Evolutionary conservation across 2,888 invertebrate species (phyloP).

Genomic region (Drosophila monieri): DNA sequence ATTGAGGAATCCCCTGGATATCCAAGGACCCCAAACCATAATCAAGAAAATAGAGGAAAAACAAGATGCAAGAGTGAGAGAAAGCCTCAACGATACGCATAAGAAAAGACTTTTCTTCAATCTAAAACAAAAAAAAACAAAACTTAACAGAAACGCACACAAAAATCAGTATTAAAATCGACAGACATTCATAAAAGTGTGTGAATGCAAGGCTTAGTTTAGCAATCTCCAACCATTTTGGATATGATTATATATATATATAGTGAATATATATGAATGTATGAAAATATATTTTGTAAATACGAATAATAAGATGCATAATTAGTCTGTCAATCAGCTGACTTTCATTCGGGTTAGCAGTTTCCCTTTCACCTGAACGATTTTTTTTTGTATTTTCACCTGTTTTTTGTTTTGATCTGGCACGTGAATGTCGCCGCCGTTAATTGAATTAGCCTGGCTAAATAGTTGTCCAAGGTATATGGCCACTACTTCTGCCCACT

Average conservation of each 20-base stretch:
- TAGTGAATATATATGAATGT: constrained; percentile 23
- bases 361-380: constrained; percentile 3
- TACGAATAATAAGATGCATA: constrained; percentile 66
- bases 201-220: constrained; percentile 51
- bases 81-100: constrained; percentile 5
- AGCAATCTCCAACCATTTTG: constrained; percentile 53
- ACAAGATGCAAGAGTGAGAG: constrained; percentile 6
- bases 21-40: not conserved
- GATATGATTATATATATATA: constrained; percentile 20
- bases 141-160: not conserved
- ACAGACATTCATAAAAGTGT: constrained; percentile 35
- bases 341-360: constrained; percentile 51
- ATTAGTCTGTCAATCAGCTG: constrained; percentile 73
- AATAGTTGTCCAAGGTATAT: constrained; percentile 69
- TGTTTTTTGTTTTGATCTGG: constrained; percentile 16
- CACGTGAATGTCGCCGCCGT: constrained; percentile 64
- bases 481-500: constrained; percentile 36
- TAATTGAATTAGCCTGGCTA: constrained; percentile 70
- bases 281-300: constrained; percentile 62
- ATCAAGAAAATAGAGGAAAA: not conserved
- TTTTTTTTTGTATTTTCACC: constrained; percentile 3
- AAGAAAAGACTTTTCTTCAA: constrained; percentile 47
- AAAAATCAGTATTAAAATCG: constrained; percentile 34
- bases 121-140: constrained; percentile 15
- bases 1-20: constrained; percentile 85